phyloP scores from a whole-genome alignment of 64 coral and sea anemone species.

The Platygyra sinensis region DNA sequence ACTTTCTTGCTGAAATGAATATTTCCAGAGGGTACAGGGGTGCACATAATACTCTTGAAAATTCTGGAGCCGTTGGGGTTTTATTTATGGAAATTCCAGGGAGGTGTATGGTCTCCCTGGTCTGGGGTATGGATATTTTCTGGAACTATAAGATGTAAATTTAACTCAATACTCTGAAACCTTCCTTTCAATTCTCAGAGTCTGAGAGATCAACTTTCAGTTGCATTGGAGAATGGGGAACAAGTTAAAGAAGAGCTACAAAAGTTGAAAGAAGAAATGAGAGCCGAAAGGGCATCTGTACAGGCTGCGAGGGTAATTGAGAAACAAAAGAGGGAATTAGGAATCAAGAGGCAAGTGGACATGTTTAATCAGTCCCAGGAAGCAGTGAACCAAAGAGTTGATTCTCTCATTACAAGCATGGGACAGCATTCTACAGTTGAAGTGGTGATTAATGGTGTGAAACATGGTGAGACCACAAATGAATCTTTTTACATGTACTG shows the following conservation, averaged over 20 bases:
- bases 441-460: slow-evolving; percentile 66
- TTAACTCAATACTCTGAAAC: neutral
- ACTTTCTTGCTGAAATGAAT: too few species aligned
- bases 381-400: slow-evolving; percentile 51
- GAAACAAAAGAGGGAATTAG: slow-evolving; percentile 62
- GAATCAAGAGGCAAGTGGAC: slow-evolving; percentile 61
- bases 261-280: slow-evolving; percentile 78
- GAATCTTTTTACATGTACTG: too few species aligned
- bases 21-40: too few species aligned
- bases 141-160: neutral
- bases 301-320: slow-evolving; percentile 76
- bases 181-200: neutral
- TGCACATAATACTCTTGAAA: too few species aligned
- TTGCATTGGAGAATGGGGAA: slow-evolving; percentile 75
- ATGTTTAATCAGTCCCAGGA: slow-evolving; percentile 65
- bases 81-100: too few species aligned
- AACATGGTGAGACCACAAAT: slow-evolving; percentile 53
- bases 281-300: slow-evolving; percentile 69
- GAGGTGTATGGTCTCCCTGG: too few species aligned
- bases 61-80: too few species aligned
- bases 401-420: slow-evolving; percentile 21
- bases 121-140: too few species aligned
- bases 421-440: slow-evolving; percentile 62
- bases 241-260: slow-evolving; percentile 70
- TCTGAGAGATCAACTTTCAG: slow-evolving; percentile 54